Conservation (phyloP, 2,888 invertebrate genomes). For the Melinaea menophilus region DNA sequence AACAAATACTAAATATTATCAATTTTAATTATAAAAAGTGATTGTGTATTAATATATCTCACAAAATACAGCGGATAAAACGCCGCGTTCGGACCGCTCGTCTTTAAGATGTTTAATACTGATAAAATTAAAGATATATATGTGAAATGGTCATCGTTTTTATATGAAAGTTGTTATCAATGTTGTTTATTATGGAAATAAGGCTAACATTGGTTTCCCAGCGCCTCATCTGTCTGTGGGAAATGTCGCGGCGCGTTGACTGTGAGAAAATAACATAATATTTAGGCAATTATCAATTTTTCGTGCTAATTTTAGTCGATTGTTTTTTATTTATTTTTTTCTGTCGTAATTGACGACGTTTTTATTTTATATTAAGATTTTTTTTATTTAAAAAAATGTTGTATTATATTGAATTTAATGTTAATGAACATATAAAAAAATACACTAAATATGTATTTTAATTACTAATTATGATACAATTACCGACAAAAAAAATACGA, state of each 20-base stretch:
- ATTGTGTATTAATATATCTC: no score
- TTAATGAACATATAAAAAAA: background rate
- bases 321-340: conserved; percentile 8
- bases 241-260: conserved; percentile 47
- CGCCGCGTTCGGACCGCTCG: background rate
- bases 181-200: conserved; percentile 47
- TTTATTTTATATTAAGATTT: background rate
- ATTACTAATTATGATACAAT: no score
- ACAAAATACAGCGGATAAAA: background rate
- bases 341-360: background rate
- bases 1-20: no score
- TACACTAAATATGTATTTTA: no score
- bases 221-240: conserved; percentile 53
- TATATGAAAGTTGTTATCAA: conserved; percentile 34
- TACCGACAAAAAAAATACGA: background rate
- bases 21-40: no score
- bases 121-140: conserved; percentile 10
- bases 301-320: conserved; percentile 25
- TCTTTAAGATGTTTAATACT: background rate
- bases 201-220: conserved; percentile 47
- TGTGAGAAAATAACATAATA: conserved; percentile 43
- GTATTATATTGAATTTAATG: conserved; percentile 24
- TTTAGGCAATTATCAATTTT: conserved; percentile 34
- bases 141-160: conserved; percentile 23
- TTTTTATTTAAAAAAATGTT: conserved; percentile 8